Evolutionary conservation across 2,113 vertebrate genomes (phyloP).

Genomic region (Malurus alboscapulatus): DNA sequence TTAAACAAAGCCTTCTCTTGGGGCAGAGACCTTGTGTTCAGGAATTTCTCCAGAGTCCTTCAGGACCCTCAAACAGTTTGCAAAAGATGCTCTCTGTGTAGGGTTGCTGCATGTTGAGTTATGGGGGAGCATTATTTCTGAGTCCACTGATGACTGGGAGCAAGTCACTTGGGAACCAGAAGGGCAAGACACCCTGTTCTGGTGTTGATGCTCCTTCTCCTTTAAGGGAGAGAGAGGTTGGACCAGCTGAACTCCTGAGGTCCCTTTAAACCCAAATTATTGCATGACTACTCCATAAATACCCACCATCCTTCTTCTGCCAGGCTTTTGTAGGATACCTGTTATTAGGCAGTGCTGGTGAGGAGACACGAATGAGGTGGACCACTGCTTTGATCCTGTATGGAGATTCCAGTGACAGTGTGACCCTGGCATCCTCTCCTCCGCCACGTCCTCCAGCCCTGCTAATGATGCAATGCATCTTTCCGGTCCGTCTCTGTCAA

Average conservation of each 20-base stretch:
- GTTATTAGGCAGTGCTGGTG: not conserved
- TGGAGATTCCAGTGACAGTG: constrained; percentile 22
- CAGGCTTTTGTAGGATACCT: not conserved
- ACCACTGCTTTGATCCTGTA: constrained; percentile 15
- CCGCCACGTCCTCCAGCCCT: not conserved
- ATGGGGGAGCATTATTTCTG: not conserved
- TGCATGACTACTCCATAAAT: not conserved
- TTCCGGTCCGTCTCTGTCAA: not conserved
- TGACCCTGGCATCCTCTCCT: constrained; percentile 15
- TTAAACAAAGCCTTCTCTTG: not conserved
- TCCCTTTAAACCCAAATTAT: constrained; percentile 3
- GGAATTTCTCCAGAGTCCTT: not conserved
- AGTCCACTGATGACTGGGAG: not conserved
- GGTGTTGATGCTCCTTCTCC: not conserved
- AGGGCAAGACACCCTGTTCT: not conserved
- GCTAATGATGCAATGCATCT: not conserved
- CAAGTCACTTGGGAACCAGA: not conserved
- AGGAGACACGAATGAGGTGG: not conserved
- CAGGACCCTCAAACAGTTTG: not conserved
- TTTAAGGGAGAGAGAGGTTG: constrained; percentile 2
- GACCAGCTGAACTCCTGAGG: not conserved
- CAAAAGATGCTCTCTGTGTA: not conserved
- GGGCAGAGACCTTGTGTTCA: not conserved
- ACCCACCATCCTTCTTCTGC: not conserved
- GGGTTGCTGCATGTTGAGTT: not conserved